Evolutionary conservation across 2,797 vertebrate genomes (phyloP), one percentile per base, ranked within the genome.

Genomic region (Anguilla pacifica): DNA sequence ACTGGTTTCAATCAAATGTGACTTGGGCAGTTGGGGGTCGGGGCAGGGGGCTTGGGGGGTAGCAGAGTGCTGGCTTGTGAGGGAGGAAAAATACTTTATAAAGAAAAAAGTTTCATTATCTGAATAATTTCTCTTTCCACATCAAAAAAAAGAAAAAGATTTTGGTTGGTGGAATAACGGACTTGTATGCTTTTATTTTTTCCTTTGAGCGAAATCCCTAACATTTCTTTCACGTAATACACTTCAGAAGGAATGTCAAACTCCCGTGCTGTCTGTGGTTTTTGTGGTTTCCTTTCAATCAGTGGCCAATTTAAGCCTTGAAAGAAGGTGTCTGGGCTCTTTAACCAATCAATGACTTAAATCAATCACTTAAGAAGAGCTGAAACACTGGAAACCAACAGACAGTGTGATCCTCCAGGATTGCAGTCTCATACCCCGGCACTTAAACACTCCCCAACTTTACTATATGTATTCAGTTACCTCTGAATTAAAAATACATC

Each of bases 1-100:
- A 97, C 96, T 97, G 96, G 96, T 96, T 97, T 98, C 97, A 98
- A 97, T 98, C 97, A 51, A 98, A 97, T 96, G 95, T 96, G 95
- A 94, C 96, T 92, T 93, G 95, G 94, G 95, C 95, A 95, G 94
- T 94, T 92, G 79, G 46, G 79, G 39, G 17, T 22, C 15, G 39
- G 31, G 74, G 39, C 13, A 57, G 43, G 95, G 95, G 96, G 94
- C 94, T 92, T 51, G 67, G 31, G 25, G 13, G 61, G 61, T 61
- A 28, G 51, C 61, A 84, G 35, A 84, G 31, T 79, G 81, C 49
- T 28, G 49, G 46, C 25, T 83, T 83, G 6, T 49, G 81, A 83
- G 81, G 74, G 35, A 22, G 74, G 74, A 55, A 77, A 49, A 64
- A 83, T 70, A 35, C n/a, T 84, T 74, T 87, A 64, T 84, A 67